Evolutionary conservation across 2,888 invertebrate genomes (phyloP), one percentile per base, ranked within the genome.

Genomic region (Amaurobius ferox): DNA sequence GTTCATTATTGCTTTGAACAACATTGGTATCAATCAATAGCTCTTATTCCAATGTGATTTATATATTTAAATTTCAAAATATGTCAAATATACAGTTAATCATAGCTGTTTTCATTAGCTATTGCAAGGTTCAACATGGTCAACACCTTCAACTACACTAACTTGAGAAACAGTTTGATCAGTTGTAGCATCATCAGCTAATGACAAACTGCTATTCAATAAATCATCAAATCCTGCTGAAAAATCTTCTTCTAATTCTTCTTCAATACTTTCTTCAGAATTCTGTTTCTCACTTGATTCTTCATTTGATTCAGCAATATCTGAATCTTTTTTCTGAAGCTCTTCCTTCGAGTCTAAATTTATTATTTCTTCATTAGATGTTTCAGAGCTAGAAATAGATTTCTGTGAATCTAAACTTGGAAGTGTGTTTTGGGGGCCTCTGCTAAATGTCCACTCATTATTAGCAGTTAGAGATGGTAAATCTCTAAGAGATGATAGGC

Each of bases 141-240:
- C 89, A 40, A 73, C 67, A 9, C 81, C 83, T 48, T 88, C 88
- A 11, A 85, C 72, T 7, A 76, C 80, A 70, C 88, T 88, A 6
- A 81, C 39, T 35, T 88, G 88, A 9, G 89, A 89, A 2, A 88
- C 81, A 26, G 88, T 89, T 67, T 88, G 79, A 68, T 89, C 87
- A 29, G 83, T 74, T 26, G 87, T 87, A 1, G 66, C 73, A 74
- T 87, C 87, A 74, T 87, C 87, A n/a, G 35, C 80, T 39, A 87
- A 40, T 19, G 87, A 87, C 13, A 83, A 70, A 55, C 87, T 87
- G 40, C 81, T 87, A 66, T 87, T 87, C n/a, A 87, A 40, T n/a
- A 87, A 66, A 39, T 87, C 87, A 29, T 87, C 87, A 9, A 72
- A n/a, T 48, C 73, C 80, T 13, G 32, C 80, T 9, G 87, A 87